phyloP scores from a whole-genome alignment of 2,113 vertebrate genomes.

The Gymnocephalus cernua region DNA sequence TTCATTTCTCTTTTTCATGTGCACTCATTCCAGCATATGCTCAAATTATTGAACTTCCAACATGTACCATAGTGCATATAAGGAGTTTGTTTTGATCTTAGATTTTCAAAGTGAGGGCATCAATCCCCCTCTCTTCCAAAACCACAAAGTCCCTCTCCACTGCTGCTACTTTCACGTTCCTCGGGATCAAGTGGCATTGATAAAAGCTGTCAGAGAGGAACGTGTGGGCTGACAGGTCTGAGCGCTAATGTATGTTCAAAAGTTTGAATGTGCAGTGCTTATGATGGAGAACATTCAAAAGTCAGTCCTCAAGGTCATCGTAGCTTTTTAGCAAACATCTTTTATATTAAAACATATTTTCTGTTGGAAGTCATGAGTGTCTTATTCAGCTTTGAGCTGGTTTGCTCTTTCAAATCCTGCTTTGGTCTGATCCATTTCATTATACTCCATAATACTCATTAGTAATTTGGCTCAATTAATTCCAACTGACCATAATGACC shows the following conservation, averaged over 20 bases:
- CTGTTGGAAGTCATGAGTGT: not conserved
- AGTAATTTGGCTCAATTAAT: constrained; percentile 42
- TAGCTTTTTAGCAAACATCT: not conserved
- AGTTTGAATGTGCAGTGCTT: constrained; percentile 14
- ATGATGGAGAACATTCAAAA: not conserved
- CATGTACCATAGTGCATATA: constrained; percentile 29
- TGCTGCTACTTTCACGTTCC: constrained; percentile 48
- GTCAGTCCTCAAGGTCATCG: constrained; percentile 15
- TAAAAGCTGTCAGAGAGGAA: constrained; percentile 67
- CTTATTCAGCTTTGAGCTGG: constrained; percentile 9
- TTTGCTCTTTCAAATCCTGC: constrained; percentile 16
- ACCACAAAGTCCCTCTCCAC: constrained; percentile 64
- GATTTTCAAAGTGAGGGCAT: constrained; percentile 45
- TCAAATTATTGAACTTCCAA: not conserved
- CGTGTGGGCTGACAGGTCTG: constrained; percentile 41
- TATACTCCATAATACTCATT: constrained; percentile 5
- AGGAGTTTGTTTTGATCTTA: constrained; percentile 51
- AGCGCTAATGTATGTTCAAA: constrained; percentile 32
- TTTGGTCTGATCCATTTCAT: constrained; percentile 39
- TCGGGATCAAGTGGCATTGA: constrained; percentile 68
- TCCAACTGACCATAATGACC: constrained; percentile 30
- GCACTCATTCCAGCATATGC: constrained; percentile 20
- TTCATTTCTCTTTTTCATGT: constrained; percentile 8
- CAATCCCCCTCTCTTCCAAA: constrained; percentile 48
- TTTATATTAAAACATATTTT: not conserved